Percentiles rank a stretch among this genome's conserved stretches.
phyloP scores from a whole-genome alignment of 2,113 vertebrate species.

The Hydropotes inermis region DNA sequence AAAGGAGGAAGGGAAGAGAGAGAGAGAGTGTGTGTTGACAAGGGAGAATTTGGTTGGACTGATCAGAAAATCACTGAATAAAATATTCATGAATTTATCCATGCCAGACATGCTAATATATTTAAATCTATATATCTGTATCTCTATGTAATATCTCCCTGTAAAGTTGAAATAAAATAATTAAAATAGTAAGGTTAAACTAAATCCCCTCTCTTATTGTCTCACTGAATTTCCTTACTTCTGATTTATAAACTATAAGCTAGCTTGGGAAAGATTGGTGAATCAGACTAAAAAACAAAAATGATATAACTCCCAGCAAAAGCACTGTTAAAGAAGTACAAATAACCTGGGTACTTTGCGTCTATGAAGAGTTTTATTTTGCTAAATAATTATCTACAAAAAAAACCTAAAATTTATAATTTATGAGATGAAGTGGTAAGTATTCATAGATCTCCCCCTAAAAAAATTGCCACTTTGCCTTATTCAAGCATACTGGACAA shows the following conservation, averaged over 20 bases:
- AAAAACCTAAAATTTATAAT: background rate
- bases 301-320: background rate
- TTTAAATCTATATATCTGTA: background rate
- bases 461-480: conserved; percentile 24
- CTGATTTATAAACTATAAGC: background rate
- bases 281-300: background rate
- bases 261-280: background rate
- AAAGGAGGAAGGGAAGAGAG: background rate
- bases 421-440: background rate
- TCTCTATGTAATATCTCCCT: background rate
- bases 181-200: background rate
- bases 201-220: background rate
- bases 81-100: background rate
- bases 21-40: background rate
- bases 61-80: background rate
- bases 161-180: background rate
- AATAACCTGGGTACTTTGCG: background rate
- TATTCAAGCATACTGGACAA: background rate
- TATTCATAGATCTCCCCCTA: background rate
- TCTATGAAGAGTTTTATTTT: background rate
- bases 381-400: background rate
- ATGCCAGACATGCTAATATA: background rate
- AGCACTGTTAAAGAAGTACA: background rate
- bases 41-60: background rate
- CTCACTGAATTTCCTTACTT: background rate